phyloP scores from a whole-genome alignment of 1,140 invertebrate genomes.

The Carcinoscorpius rotundicauda region DNA sequence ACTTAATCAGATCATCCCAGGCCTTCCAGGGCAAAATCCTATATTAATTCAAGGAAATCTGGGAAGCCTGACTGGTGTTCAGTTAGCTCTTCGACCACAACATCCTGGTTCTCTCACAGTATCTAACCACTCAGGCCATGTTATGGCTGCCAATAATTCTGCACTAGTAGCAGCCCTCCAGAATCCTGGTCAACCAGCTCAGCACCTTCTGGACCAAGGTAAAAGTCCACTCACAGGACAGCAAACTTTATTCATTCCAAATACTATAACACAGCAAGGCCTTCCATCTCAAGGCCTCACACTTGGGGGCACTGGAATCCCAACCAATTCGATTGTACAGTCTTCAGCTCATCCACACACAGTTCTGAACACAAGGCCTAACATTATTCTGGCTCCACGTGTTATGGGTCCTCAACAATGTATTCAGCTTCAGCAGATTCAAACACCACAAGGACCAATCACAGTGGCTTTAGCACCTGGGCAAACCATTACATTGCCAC shows the following conservation, averaged over 20 bases:
- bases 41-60: slow-evolving; percentile 33
- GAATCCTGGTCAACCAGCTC: slow-evolving; percentile 18
- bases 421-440: slow-evolving; percentile 36
- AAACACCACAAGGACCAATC: slow-evolving; percentile 38
- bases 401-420: slow-evolving; percentile 24
- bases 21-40: slow-evolving; percentile 25
- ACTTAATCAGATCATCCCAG: slow-evolving; percentile 25
- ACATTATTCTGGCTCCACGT: slow-evolving; percentile 18
- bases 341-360: slow-evolving; percentile 7
- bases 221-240: slow-evolving; percentile 16
- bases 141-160: slow-evolving; percentile 16
- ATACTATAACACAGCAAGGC: slow-evolving; percentile 9
- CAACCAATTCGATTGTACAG: slow-evolving; percentile 13
- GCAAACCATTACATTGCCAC: slow-evolving; percentile 14
- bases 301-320: slow-evolving; percentile 8
- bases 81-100: slow-evolving; percentile 32
- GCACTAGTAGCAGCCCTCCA: slow-evolving; percentile 22
- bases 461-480: slow-evolving; percentile 32
- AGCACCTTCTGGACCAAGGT: slow-evolving; percentile 11
- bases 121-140: slow-evolving; percentile 1
- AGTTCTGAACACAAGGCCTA: slow-evolving; percentile 11
- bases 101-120: slow-evolving; percentile 7
- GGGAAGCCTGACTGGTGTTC: slow-evolving; percentile 22
- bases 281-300: slow-evolving; percentile 13
- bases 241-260: slow-evolving; percentile 22